Conservation (phyloP, 1,140 invertebrate species). For the Meloidogyne hapla region DNA sequence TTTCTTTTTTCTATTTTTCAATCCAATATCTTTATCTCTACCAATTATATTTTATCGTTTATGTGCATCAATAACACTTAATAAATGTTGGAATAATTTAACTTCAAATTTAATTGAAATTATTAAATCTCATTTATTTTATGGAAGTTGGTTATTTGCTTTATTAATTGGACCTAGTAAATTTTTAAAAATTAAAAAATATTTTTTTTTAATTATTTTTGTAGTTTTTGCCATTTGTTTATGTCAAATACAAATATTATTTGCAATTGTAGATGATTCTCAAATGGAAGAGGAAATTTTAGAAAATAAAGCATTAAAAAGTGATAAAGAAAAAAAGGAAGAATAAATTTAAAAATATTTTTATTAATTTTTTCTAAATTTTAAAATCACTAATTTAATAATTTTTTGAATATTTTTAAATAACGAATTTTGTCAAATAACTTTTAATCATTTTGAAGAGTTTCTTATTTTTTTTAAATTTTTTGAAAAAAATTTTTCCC, state of each 20-base stretch:
- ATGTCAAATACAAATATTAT: background rate
- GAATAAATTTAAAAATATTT: background rate
- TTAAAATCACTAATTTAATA: no score
- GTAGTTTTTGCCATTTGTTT: background rate
- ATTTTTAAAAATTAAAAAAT: background rate
- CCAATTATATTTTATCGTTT: background rate
- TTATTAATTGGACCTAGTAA: background rate
- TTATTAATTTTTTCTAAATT: no score
- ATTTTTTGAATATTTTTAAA: no score
- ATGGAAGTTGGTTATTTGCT: background rate
- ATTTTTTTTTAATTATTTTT: background rate
- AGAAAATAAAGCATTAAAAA: background rate
- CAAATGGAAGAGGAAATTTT: background rate
- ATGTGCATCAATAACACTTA: background rate
- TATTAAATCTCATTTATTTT: conserved; percentile 1
- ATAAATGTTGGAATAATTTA: conserved; percentile 2
- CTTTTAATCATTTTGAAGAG: no score
- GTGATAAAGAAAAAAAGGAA: background rate
- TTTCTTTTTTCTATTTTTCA: background rate
- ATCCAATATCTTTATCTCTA: conserved; percentile 1
- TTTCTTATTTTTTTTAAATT: no score
- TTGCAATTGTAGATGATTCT: background rate
- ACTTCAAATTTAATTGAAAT: conserved; percentile 1
- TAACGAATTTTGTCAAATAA: no score
- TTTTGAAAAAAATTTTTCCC: no score